Evolutionary conservation across 2,113 vertebrate species (phyloP).

Genomic region (Passer montanus): DNA sequence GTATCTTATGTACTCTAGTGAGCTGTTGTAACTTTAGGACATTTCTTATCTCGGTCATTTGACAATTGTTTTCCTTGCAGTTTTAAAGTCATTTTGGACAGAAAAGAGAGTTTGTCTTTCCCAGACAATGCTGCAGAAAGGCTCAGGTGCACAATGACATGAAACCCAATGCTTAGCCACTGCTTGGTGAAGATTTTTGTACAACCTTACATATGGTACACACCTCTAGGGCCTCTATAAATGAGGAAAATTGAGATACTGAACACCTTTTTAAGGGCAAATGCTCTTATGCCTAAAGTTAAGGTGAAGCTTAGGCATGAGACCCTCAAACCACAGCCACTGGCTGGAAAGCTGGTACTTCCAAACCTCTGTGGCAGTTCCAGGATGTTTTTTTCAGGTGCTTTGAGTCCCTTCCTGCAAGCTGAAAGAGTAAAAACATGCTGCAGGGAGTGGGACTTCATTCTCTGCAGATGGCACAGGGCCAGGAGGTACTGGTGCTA

Average conservation of each 20-base stretch:
- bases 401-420: background rate
- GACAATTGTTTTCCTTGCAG: background rate
- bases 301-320: background rate
- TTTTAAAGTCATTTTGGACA: background rate
- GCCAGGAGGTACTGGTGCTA: background rate
- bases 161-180: background rate
- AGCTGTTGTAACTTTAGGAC: background rate
- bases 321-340: background rate
- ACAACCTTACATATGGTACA: background rate
- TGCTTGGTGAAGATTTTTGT: background rate
- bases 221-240: background rate
- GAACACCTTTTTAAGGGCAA: background rate
- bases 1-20: background rate
- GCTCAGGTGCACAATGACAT: background rate
- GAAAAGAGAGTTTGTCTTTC: background rate
- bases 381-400: background rate
- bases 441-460: background rate
- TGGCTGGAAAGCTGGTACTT: background rate
- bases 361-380: background rate
- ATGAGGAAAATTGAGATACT: background rate
- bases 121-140: background rate
- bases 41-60: background rate
- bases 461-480: fast-evolving
- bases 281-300: background rate
- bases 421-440: fast-evolving